Evolutionary conservation across 2,888 invertebrate species (phyloP), one percentile per base, ranked within the genome.

Genomic region (Ellobium chinense): DNA sequence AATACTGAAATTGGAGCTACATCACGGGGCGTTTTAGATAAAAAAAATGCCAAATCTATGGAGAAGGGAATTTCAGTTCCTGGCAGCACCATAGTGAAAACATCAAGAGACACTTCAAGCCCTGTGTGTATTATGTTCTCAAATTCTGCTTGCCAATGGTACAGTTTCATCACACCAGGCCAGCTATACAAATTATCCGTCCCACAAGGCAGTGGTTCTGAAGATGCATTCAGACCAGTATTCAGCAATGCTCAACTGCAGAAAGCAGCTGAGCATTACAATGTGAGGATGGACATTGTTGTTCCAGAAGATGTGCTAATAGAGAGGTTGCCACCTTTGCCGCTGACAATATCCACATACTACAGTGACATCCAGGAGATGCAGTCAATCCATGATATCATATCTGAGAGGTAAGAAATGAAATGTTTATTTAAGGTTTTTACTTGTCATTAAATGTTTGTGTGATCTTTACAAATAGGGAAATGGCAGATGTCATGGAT

Each of bases 331-430:
- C 27, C 63, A n/a, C n/a, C 27, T 14, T 5, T 5, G 60, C 27
- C 27, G n/a, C 39, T 29, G 62, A 21, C 7, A 18, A 27, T 31
- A 39, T 29, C 24, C 21, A 1, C 5, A 14, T 39, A 14, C 5
- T 18, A n/a, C 21, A 29, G 54, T 4, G 21, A 27, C 39, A 63
- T 74, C n/a, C 39, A 27, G 9, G 1, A n/a, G 9, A n/a, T 63
- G 29, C 63, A 74, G 2, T 24, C 63, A 14, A 27, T 66, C 66
- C 31, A 56, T 34, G 24, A 54, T 21, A 36, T 65, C 31, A 31
- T 76, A 34, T 56, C 76, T n/a, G 66, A 31, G 21, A 66, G 66
- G 76, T 66, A 76, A 66, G 46, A n/a, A 27, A 29, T n/a, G n/a
- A 18, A 7, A 29, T 63, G 27, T 29, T 9, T 24, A n/a, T 37